Conservation (phyloP, 1,140 invertebrate species). For the Augochlora pura region DNA sequence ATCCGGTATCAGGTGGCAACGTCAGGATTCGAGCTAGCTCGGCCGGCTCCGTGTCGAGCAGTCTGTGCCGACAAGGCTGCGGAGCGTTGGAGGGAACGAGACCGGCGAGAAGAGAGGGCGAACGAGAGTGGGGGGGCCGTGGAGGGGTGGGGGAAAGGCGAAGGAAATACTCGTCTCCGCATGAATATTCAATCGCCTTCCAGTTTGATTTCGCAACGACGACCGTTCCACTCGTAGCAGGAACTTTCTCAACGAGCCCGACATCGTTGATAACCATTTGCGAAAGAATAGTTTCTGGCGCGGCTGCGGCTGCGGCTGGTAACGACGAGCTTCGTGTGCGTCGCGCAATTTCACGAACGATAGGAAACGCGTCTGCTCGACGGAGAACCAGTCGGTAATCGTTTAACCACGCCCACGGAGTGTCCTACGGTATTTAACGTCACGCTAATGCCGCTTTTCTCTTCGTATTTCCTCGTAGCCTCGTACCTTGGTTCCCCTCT, state of each 20-base stretch:
- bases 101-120: not conserved
- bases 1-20: slow-evolving; percentile 50
- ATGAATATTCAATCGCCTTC: slow-evolving; percentile 64
- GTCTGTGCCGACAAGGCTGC: not conserved
- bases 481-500: not conserved
- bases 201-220: slow-evolving; percentile 57
- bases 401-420: slow-evolving; percentile 9
- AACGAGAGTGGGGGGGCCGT: not conserved
- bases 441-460: slow-evolving; percentile 12
- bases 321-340: slow-evolving; percentile 2
- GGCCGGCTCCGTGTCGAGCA: slow-evolving; percentile 28
- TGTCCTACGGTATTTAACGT: slow-evolving; percentile 12
- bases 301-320: not conserved
- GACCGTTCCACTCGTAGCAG: slow-evolving; percentile 37
- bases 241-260: slow-evolving; percentile 53
- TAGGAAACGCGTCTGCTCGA: slow-evolving; percentile 5
- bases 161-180: slow-evolving; percentile 36
- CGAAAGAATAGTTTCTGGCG: slow-evolving; percentile 40
- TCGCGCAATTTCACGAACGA: slow-evolving; percentile 8
- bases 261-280: slow-evolving; percentile 49
- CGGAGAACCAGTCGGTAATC: not conserved
- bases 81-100: slow-evolving; percentile 1
- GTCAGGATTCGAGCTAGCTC: slow-evolving; percentile 42
- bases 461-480: not conserved
- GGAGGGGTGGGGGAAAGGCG: slow-evolving; percentile 27